These are phyloP conservation scores for Subacronicta megacephala DNA, from an alignment of 2,888 invertebrate genomes.

Conservation along the genomic window DNA sequence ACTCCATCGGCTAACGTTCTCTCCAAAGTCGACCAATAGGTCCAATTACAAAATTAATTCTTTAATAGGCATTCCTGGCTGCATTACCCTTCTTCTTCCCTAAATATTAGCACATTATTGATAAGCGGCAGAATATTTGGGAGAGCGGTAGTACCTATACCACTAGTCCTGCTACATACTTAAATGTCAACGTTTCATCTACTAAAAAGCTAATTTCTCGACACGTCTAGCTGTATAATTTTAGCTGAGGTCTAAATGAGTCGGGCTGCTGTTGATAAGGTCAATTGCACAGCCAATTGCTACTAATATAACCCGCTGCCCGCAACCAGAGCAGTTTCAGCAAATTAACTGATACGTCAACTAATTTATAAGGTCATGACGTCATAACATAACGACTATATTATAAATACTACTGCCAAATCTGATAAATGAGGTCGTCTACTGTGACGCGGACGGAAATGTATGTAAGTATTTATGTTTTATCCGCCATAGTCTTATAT, in stretches of 20 bases:
- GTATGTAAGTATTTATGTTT: too few relatives aligned
- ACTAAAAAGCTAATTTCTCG: neutral
- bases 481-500: too few relatives aligned
- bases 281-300: conserved; percentile 54
- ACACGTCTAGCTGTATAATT: conserved; percentile 6
- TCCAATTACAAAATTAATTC: too few relatives aligned
- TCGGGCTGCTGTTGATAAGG: conserved; percentile 35
- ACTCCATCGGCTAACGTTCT: too few relatives aligned
- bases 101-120: too few relatives aligned
- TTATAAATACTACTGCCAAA: conserved; percentile 5
- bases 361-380: conserved; percentile 14
- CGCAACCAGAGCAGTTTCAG: conserved; percentile 42
- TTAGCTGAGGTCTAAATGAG: conserved; percentile 15
- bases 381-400: conserved; percentile 12
- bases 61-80: too few relatives aligned
- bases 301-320: conserved; percentile 7
- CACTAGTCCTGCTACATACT: too few relatives aligned
- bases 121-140: too few relatives aligned
- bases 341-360: conserved; percentile 32
- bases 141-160: too few relatives aligned
- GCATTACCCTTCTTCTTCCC: too few relatives aligned
- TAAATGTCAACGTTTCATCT: too few relatives aligned
- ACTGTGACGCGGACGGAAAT: neutral
- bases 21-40: too few relatives aligned
- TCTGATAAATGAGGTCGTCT: conserved; percentile 19